phyloP scores from a whole-genome alignment of 2,888 invertebrate species.

The Cantharis rufa region DNA sequence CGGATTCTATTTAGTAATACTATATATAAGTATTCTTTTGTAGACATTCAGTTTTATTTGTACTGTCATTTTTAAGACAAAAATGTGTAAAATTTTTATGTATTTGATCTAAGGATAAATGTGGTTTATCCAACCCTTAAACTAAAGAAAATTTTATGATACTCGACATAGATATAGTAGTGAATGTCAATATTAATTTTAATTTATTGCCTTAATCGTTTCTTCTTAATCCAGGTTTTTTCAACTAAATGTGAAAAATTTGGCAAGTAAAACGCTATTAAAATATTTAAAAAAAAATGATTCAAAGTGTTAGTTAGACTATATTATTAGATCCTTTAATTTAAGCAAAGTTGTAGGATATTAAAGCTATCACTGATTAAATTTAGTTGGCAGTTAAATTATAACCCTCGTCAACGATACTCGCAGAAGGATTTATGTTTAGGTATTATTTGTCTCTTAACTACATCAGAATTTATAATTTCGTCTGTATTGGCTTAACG shows the following conservation, averaged over 20 bases:
- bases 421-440: constrained; percentile 1
- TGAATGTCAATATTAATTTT: not conserved
- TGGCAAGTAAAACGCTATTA: not conserved
- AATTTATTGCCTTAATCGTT: not conserved
- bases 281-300: not conserved
- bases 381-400: constrained; percentile 18
- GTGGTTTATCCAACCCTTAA: not conserved
- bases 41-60: not conserved
- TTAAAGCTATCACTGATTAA: constrained; percentile 15
- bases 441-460: constrained; percentile 3
- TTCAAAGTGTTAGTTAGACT: not conserved
- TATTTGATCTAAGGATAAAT: not conserved
- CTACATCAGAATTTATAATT: not conserved
- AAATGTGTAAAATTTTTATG: not conserved
- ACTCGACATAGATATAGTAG: not conserved
- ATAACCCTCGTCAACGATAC: constrained; percentile 20
- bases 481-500: not conserved
- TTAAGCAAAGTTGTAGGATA: constrained; percentile 15
- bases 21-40: not conserved
- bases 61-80: not conserved
- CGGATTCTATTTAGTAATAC: not conserved
- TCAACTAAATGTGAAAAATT: not conserved
- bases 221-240: not conserved
- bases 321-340: constrained; percentile 11
- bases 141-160: not conserved